A percentile compares a stretch with the other conserved stretches of the same genome.
phyloP scores from a whole-genome alignment of 1,140 invertebrate genomes.

The Trachelipus rathkii region DNA sequence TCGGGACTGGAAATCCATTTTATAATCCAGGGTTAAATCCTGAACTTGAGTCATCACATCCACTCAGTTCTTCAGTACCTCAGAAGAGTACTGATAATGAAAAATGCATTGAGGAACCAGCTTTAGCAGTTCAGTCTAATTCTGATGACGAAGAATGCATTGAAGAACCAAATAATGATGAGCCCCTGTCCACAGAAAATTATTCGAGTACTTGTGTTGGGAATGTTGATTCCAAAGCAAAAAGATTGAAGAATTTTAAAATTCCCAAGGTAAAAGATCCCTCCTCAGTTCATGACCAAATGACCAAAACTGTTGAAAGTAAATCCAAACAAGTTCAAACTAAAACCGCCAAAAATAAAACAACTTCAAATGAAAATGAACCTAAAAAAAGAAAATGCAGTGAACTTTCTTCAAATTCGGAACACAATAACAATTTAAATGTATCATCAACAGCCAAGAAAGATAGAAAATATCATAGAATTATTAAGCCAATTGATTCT shows the following conservation, averaged over 20 bases:
- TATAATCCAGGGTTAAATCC: constrained; percentile 16
- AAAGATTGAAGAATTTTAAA: background rate
- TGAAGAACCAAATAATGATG: too few relatives aligned
- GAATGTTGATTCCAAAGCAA: background rate
- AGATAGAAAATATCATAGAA: background rate
- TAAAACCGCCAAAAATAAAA: background rate
- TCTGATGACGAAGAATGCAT: too few relatives aligned
- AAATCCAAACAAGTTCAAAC: background rate
- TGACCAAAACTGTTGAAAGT: background rate
- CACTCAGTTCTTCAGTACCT: too few relatives aligned
- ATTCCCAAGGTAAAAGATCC: background rate
- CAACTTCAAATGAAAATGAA: background rate
- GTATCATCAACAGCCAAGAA: too few relatives aligned
- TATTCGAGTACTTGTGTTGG: background rate
- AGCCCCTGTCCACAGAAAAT: too few relatives aligned
- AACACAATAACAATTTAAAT: background rate
- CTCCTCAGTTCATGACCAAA: background rate
- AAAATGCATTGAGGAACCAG: too few relatives aligned
- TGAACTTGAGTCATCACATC: background rate
- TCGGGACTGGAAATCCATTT: constrained; percentile 24
- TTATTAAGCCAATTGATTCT: background rate
- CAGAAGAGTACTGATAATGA: too few relatives aligned
- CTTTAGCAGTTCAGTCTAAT: too few relatives aligned
- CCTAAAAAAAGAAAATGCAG: background rate
- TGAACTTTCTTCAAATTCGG: background rate